Percentiles rank a stretch among this genome's conserved stretches.
Conservation (phyloP, 2,113 vertebrate species). For the Plotosus lineatus region DNA sequence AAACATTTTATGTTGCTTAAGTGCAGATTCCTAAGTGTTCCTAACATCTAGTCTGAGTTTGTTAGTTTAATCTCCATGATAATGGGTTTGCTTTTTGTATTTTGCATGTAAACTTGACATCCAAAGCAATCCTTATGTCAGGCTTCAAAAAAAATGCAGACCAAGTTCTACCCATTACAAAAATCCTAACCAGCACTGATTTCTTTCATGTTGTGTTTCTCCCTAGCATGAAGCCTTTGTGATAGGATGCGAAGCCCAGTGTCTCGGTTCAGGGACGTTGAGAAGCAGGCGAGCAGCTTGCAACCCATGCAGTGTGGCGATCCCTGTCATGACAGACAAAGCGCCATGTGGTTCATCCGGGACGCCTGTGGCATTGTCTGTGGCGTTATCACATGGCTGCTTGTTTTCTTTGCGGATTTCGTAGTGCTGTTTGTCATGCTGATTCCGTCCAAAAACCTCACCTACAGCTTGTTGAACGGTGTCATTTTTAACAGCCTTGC, state of each 20-base stretch:
- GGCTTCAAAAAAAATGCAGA: neutral
- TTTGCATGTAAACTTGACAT: neutral
- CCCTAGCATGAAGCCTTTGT: constrained; percentile 54
- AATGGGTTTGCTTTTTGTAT: neutral
- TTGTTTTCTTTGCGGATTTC: constrained; percentile 95
- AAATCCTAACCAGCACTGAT: neutral
- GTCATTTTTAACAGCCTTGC: constrained; percentile 89
- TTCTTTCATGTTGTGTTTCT: neutral
- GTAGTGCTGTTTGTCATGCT: constrained; percentile 97
- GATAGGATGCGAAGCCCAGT: constrained; percentile 89
- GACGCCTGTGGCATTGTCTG: constrained; percentile 95
- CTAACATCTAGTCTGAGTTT: no score
- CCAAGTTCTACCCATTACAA: neutral
- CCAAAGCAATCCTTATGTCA: neutral
- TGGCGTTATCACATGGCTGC: constrained; percentile 90
- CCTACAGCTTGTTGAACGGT: constrained; percentile 91
- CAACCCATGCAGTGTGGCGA: constrained; percentile 86
- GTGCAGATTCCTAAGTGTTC: no score
- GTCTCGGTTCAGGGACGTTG: constrained; percentile 86
- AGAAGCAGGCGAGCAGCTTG: constrained; percentile 82
- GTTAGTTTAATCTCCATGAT: no score
- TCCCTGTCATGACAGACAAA: constrained; percentile 77
- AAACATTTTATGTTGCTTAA: no score
- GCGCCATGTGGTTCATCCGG: constrained; percentile 94
- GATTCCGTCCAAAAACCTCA: constrained; percentile 88